These are phyloP conservation scores for Dastarcus helophoroides DNA, from an alignment of 2,888 invertebrate genomes.

Conservation along the genomic window DNA sequence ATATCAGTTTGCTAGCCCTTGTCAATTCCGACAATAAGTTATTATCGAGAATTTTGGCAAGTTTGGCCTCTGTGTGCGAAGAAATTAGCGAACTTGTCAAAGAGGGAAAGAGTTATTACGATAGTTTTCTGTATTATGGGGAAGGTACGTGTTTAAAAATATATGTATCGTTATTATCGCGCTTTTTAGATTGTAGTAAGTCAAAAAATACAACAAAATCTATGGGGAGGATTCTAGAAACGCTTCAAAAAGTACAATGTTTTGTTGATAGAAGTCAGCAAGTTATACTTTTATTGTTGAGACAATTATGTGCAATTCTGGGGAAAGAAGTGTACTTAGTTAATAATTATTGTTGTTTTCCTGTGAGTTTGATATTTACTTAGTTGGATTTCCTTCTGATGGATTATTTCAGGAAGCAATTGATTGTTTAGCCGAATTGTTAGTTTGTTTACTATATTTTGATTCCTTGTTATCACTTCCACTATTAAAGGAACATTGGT, in stretches of 20 bases:
- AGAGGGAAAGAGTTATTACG: slow-evolving; percentile 55
- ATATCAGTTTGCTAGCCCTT: slow-evolving; percentile 53
- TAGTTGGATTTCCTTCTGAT: no score
- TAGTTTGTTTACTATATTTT: slow-evolving; percentile 53
- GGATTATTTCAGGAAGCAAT: slow-evolving; percentile 39
- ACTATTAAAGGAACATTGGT: slow-evolving; percentile 58
- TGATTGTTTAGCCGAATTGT: slow-evolving; percentile 52
- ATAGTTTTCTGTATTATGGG: slow-evolving; percentile 54
- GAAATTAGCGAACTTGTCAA: slow-evolving; percentile 59
- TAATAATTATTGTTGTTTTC: slow-evolving; percentile 28
- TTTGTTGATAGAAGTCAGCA: slow-evolving; percentile 60
- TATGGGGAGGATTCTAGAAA: slow-evolving; percentile 45
- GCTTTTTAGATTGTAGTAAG: slow-evolving; percentile 25
- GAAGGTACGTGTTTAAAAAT: slow-evolving; percentile 39
- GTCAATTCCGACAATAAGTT: slow-evolving; percentile 74
- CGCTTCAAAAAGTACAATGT: slow-evolving; percentile 52
- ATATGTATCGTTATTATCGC: slow-evolving; percentile 3
- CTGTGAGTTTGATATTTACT: slow-evolving; percentile 24
- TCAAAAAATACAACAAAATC: slow-evolving; percentile 24
- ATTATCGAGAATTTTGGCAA: slow-evolving; percentile 66
- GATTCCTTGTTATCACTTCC: slow-evolving; percentile 54
- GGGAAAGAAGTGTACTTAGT: slow-evolving; percentile 36
- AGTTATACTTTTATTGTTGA: slow-evolving; percentile 58
- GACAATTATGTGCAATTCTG: slow-evolving; percentile 62
- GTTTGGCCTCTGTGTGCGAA: slow-evolving; percentile 65